Evolutionary conservation across 1,140 invertebrate species (phyloP), one percentile per base, ranked within the genome.

Genomic region (Drosophila truncata): DNA sequence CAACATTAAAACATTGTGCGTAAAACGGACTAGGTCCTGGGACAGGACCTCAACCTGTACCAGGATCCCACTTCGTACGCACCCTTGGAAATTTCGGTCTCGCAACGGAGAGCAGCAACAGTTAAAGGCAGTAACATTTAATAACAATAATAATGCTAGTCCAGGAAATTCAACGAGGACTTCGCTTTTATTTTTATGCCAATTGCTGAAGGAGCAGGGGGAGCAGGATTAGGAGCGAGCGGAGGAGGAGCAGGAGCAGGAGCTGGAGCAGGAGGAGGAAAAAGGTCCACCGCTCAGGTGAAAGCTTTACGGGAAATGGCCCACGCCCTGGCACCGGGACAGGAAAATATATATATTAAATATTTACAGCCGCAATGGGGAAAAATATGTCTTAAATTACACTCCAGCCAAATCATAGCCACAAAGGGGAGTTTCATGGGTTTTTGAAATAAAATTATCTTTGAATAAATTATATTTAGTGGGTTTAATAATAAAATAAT

Each of bases 1-100:
- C 77, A 88, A 90, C 84, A 88, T 88, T 88, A 88, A 88, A 88
- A 88, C 85, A 82, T 76, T 83, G 77, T 84, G 83, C 83, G 84
- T 87, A 88, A 80, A 80, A 37, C 27, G 63, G 79, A 44, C 58
- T 54, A 52, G 55, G 47, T 75, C 52, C 60, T 50, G 14, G 33
- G n/a, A 29, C 39, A 18, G n/a, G n/a, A 20, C 11, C 18, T 20
- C 1, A 9, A 47, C 44, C 14, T 10, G 20, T n/a, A n/a, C n/a
- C n/a, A n/a, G n/a, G n/a, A n/a, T n/a, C 4, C 11, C 42, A 20
- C 35, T 35, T 35, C 4, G 13, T 14, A 35, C 10, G 31, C 41
- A 31, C 16, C 64, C 27, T 72, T 69, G 71, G 74, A 20, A 20
- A 23, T 16, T 16, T 88, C 74, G 80, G 84, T 87, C 80, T 80